Evolutionary conservation across 2,888 invertebrate species (phyloP), one percentile per base, ranked within the genome.

Genomic region (Serrognathus titanus): DNA sequence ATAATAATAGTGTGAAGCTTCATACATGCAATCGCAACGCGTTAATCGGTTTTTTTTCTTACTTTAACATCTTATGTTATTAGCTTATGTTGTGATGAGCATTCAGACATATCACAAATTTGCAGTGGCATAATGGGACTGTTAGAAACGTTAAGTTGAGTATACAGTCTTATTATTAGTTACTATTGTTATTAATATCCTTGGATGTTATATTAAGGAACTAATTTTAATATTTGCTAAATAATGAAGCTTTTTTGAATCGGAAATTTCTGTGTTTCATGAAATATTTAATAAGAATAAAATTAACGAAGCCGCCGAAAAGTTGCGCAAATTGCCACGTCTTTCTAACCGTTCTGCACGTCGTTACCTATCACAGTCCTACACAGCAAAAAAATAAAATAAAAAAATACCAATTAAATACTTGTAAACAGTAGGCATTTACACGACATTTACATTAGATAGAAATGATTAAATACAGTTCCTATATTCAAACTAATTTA

Each of bases 31-130:
- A 36, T 31, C 37, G 35, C 24, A 48, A 31, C 35, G 35, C 36
- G 11, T 49, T 48, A 10, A 48, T 48, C 31, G 54, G 63, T 64
- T 66, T 64, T 68, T 66, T 67, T 71, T 69, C 67, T 69, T 37
- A 38, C 8, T 46, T 16, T 13, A 45, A 38, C 47, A 46, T 36
- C 16, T 47, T 35, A 40, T 52, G 35, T 38, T 50, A 13, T 39
- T 52, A 51, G 35, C 49, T 54, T 45, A 13, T 41, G 63, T 64
- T 70, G 71, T 72, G 70, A 74, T 73, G 74, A 75, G 74, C 74
- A 75, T 74, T 73, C 70, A 70, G 68, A 72, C 68, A 71, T 75
- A 75, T 75, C 74, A 75, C 74, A 75, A 73, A 69, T 66, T 64
- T 55, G 40, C 20, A 47, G 58, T 55, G 58, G 58, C 54, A 50